Base-by-base conservation (phyloP, 1,140 invertebrate species). In the Drosophila pandora region DNA sequence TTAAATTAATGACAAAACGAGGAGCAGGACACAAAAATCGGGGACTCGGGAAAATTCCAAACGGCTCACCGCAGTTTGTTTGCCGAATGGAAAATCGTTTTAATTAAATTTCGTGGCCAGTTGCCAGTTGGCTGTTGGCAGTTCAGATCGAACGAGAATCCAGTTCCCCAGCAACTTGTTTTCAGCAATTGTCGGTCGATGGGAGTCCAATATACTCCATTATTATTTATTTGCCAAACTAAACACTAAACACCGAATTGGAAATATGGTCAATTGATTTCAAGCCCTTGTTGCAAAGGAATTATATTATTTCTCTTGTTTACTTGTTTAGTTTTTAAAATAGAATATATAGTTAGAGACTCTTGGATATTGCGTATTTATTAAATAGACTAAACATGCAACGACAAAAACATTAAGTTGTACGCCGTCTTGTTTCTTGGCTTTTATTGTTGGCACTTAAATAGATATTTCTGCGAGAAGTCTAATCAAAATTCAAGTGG, bases 1-100 rank as follows among this genome's bases (percentile, higher is more conserved):
- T 78, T 80, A 85, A 78, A 85, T 80, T 85, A 85, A 85, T 85
- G 81, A 85, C 54, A 85, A 85, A 74, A 70, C 73, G 57, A 84
- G 78, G 47, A 54, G 34, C 71, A 53, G 70, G 71, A 48, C 17
- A 75, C 67, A 50, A 71, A 71, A 73, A 62, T 47, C 21, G 43
- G 43, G 21, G 21, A 47, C 7, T 22, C 43, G 43, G 41, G 21
- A 47, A 47, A 81, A 68, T 81, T 81, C 57, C 56, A 59, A 57
- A 61, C 58, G 53, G 6, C 53, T n/a, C 32, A 28, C 34, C 65
- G 32, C 65, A 67, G 45, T 55, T 77, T 62, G 72, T 75, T 75
- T 75, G 49, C 48, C 59, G 7, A 52, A 69, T 70, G 67, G 67
- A 72, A 72, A 72, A 63, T 74, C 71, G 71, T 74, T 74, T 74